Evolutionary conservation across 2,113 vertebrate genomes (phyloP).

Genomic region (Pollimyrus isidori): DNA sequence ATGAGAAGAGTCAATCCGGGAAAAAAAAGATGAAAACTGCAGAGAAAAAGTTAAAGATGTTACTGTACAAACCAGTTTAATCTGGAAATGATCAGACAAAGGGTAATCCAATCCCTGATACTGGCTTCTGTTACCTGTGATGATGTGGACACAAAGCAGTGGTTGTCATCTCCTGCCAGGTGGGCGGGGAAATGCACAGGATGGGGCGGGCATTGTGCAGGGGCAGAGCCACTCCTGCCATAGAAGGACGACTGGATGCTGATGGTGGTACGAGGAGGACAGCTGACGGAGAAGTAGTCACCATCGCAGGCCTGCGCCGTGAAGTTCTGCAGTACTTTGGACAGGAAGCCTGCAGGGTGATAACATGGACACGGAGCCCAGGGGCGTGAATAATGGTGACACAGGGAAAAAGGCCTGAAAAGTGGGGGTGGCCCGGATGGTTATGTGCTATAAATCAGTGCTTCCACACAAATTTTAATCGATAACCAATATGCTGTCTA

Average conservation of each 20-base stretch:
- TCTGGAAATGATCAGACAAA: neutral
- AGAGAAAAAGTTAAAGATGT: neutral
- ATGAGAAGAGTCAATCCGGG: neutral
- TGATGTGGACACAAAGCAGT: slow-evolving; percentile 75
- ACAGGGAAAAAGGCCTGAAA: neutral
- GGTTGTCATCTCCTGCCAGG: slow-evolving; percentile 58
- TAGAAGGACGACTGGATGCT: slow-evolving; percentile 84
- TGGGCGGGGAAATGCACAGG: slow-evolving; percentile 53
- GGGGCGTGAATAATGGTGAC: no score
- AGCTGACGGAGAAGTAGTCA: slow-evolving; percentile 71
- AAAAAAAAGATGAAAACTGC: neutral
- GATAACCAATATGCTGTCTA: neutral
- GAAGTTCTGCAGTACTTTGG: slow-evolving; percentile 76
- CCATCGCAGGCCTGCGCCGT: slow-evolving; percentile 79
- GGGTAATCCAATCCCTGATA: neutral
- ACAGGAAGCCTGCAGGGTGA: slow-evolving; percentile 66
- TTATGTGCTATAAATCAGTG: neutral
- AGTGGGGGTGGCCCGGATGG: neutral
- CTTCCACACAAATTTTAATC: neutral
- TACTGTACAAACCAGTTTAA: neutral
- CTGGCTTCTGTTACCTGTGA: slow-evolving; percentile 63
- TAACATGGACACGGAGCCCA: neutral
- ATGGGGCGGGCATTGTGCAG: slow-evolving; percentile 66
- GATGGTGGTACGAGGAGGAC: slow-evolving; percentile 81
- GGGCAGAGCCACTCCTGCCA: slow-evolving; percentile 63